Evolutionary conservation across 2,888 invertebrate genomes (phyloP).

Genomic region (Dusona sp.): DNA sequence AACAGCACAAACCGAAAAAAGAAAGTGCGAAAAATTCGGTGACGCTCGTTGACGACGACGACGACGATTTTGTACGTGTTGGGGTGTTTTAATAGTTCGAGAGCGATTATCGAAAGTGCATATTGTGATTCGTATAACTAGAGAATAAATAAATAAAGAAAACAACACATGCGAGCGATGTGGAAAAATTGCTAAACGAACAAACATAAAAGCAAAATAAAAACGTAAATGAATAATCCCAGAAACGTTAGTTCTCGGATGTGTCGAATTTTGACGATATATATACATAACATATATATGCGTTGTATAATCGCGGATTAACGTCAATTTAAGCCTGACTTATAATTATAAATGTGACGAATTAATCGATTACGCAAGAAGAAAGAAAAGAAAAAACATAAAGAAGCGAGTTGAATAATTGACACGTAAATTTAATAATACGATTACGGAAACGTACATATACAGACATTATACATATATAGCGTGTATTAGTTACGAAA

Average conservation of each 20-base stretch:
- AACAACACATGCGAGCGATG: not conserved
- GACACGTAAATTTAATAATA: slow-evolving; percentile 64
- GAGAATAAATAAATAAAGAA: slow-evolving; percentile 33
- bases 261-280: slow-evolving; percentile 30
- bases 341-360: slow-evolving; percentile 72
- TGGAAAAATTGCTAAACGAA: slow-evolving; percentile 34
- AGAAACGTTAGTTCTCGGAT: slow-evolving; percentile 14
- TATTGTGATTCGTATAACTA: slow-evolving; percentile 70
- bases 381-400: slow-evolving; percentile 69
- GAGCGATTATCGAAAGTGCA: slow-evolving; percentile 66
- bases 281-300: slow-evolving; percentile 9
- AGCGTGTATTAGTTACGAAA: slow-evolving; percentile 74
- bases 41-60: slow-evolving; percentile 38
- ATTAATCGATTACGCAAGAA: slow-evolving; percentile 13
- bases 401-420: slow-evolving; percentile 69
- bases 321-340: slow-evolving; percentile 82
- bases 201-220: not conserved
- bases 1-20: not conserved
- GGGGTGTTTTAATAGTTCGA: slow-evolving; percentile 32
- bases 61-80: slow-evolving; percentile 50
- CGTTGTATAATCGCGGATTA: slow-evolving; percentile 75
- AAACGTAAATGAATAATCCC: slow-evolving; percentile 19
- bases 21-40: slow-evolving; percentile 22
- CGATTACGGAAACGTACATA: slow-evolving; percentile 62
- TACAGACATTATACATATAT: slow-evolving; percentile 61